These are phyloP conservation scores for Apostichopus californicus DNA, from an alignment of 35 echinoderm and acorn worm species.

Conservation along the genomic window DNA sequence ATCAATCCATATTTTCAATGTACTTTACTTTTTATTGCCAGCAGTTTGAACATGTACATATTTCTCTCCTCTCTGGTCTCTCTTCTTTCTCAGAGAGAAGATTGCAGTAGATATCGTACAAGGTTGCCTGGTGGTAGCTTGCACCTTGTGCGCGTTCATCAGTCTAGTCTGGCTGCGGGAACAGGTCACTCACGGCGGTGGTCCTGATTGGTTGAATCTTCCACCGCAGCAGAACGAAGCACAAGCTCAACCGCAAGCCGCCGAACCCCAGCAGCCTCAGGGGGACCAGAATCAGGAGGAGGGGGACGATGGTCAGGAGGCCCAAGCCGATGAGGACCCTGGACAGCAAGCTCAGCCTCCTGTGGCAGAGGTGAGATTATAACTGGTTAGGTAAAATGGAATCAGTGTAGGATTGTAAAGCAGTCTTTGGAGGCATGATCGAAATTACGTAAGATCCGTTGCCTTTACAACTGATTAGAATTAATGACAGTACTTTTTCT, in stretches of 20 bases:
- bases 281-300: slow-evolving; percentile 17
- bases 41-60: background rate
- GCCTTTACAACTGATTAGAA: too few species aligned
- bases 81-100: slow-evolving; percentile 71
- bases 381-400: background rate
- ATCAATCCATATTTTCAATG: too few species aligned
- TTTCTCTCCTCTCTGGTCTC: background rate
- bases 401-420: background rate
- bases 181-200: slow-evolving; percentile 90
- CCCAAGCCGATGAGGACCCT: background rate
- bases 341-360: slow-evolving; percentile 16
- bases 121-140: slow-evolving; percentile 94
- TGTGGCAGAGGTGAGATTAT: background rate
- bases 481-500: too few species aligned
- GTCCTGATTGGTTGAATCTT: slow-evolving; percentile 90
- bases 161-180: slow-evolving; percentile 93
- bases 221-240: slow-evolving; percentile 38
- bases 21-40: too few species aligned
- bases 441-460: background rate
- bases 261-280: slow-evolving; percentile 31
- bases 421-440: background rate
- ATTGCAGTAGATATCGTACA: slow-evolving; percentile 85
- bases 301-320: background rate
- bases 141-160: slow-evolving; percentile 95
- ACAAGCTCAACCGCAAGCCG: slow-evolving; percentile 49